Conservation (phyloP, 2,113 vertebrate genomes). For the Amazona guildingii region DNA sequence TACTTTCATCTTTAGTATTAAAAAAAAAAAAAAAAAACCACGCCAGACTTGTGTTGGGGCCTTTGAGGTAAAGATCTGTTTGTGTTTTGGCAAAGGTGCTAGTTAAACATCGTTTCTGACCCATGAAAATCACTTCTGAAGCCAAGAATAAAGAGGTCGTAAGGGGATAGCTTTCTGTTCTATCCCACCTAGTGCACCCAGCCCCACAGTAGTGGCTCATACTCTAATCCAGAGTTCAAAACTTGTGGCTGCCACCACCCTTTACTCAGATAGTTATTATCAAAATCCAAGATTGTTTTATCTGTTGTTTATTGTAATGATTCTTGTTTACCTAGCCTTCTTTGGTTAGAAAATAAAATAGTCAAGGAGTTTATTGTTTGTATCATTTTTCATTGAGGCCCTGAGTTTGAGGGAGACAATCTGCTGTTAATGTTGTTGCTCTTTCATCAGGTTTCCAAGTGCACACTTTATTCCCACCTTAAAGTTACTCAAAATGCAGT, state of each 20-base stretch:
- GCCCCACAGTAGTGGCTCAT: fast-evolving
- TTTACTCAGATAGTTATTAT: neutral
- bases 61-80: neutral
- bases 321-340: neutral
- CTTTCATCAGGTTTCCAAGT: neutral
- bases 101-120: neutral
- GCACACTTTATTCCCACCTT: neutral
- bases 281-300: neutral
- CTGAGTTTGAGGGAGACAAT: neutral
- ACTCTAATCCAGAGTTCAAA: neutral
- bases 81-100: neutral
- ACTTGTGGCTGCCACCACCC: neutral
- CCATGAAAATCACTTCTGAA: neutral
- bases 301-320: neutral
- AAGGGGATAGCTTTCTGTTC: neutral
- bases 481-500: neutral
- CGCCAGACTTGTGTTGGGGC: neutral
- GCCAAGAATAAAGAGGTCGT: neutral
- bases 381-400: neutral
- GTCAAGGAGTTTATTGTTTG: neutral
- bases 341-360: neutral
- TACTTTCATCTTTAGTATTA: neutral
- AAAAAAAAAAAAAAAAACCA: neutral
- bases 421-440: neutral
- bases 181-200: neutral